Conservation (phyloP, 1,140 invertebrate genomes). For the Periplaneta americana region DNA sequence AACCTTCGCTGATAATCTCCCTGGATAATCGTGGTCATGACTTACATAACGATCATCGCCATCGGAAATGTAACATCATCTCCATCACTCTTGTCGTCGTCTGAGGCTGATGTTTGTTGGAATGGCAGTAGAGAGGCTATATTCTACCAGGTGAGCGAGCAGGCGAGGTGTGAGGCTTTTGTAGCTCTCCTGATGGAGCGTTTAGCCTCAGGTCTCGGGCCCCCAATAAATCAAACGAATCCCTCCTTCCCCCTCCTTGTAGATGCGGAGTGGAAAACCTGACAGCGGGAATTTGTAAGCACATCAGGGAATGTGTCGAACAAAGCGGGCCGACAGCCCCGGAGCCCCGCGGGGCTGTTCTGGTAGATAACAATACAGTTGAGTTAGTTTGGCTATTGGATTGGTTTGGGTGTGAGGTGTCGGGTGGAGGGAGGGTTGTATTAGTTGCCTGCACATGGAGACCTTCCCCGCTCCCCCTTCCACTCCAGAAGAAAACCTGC, state of each 20-base stretch:
- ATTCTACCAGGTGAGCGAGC: background rate
- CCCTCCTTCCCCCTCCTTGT: background rate
- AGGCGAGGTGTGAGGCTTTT: background rate
- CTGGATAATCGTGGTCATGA: no score
- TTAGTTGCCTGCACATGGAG: background rate
- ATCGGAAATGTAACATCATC: no score
- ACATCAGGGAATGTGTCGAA: conserved; percentile 1
- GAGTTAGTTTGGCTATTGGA: background rate
- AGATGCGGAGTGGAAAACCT: background rate
- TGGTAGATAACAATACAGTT: background rate
- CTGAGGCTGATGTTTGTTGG: background rate
- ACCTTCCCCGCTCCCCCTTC: background rate
- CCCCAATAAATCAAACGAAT: conserved; percentile 6
- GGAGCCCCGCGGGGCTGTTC: background rate
- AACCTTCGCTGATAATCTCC: no score
- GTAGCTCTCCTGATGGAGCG: background rate
- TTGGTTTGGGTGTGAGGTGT: background rate
- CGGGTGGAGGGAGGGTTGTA: background rate
- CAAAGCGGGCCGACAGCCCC: background rate
- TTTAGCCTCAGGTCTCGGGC: conserved; percentile 3
- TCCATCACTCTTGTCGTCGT: no score
- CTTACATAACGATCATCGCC: no score
- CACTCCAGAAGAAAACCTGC: background rate
- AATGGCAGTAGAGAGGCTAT: background rate
- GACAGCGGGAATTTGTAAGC: background rate